A percentile compares a stretch with the other conserved stretches of the same genome.
phyloP scores from a whole-genome alignment of 2,797 vertebrate genomes.

The Parambassis ranga region DNA sequence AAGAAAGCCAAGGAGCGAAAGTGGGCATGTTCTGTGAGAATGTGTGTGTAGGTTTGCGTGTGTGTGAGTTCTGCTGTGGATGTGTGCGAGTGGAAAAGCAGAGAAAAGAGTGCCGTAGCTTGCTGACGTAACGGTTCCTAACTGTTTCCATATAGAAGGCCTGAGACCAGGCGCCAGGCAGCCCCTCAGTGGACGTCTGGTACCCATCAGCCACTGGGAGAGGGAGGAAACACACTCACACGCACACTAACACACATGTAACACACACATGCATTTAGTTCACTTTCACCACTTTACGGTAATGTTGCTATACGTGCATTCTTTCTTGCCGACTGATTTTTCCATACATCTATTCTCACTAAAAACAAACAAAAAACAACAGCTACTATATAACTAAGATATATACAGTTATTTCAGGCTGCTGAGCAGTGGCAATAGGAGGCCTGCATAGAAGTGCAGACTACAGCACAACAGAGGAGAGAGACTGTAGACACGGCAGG shows the following conservation, averaged over 20 bases:
- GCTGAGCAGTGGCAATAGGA: conserved; percentile 38
- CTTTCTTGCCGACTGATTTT: not conserved
- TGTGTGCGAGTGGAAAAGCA: conserved; percentile 57
- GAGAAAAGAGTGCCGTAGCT: conserved; percentile 12
- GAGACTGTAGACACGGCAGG: conserved; percentile 29
- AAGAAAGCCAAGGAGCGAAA: conserved; percentile 8
- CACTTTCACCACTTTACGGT: no score
- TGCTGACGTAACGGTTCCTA: conserved; percentile 74
- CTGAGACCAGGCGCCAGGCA: conserved; percentile 69
- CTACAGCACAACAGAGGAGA: conserved; percentile 32
- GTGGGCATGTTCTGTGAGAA: conserved; percentile 38
- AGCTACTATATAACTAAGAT: not conserved
- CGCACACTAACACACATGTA: not conserved
- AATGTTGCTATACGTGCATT: conserved; percentile 2
- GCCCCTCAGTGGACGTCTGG: conserved; percentile 72
- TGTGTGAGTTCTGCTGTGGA: conserved; percentile 10
- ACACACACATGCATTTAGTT: not conserved
- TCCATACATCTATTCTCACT: not conserved
- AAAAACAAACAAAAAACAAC: not conserved
- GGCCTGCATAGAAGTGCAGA: conserved; percentile 37
- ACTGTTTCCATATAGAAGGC: conserved; percentile 80
- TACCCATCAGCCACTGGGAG: conserved; percentile 71
- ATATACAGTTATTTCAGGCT: conserved; percentile 20
- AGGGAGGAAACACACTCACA: conserved; percentile 31
- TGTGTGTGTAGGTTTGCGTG: conserved; percentile 35